Evolutionary conservation across 92 coral and sea anemone genomes (phyloP).

Genomic region (Epizoanthus ramosus): DNA sequence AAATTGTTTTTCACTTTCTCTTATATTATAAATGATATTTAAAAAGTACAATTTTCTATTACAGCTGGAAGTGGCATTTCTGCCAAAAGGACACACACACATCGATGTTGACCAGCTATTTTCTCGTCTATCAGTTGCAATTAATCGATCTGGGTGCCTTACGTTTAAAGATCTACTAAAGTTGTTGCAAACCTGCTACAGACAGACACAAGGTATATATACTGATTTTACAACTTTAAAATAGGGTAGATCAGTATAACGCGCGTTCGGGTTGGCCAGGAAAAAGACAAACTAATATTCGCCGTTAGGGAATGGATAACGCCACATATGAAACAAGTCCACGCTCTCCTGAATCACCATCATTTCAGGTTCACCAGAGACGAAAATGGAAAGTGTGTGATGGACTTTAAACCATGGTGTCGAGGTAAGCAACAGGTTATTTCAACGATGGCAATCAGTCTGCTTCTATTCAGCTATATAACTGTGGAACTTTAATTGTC

Average conservation of each 20-base stretch:
- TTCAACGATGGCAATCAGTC: too few species aligned
- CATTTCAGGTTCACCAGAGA: constrained; percentile 43
- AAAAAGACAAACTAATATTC: constrained; percentile 34
- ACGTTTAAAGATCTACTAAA: constrained; percentile 57
- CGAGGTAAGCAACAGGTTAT: background rate
- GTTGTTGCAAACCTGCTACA: constrained; percentile 57
- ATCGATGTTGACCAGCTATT: constrained; percentile 76
- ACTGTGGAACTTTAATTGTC: too few species aligned
- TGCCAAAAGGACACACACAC: constrained; percentile 77
- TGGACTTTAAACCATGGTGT: constrained; percentile 24
- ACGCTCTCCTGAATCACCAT: constrained; percentile 47
- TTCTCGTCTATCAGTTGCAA: constrained; percentile 67
- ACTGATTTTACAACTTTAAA: too few species aligned
- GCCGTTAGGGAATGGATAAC: constrained; percentile 63
- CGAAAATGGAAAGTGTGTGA: constrained; percentile 41
- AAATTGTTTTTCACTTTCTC: too few species aligned
- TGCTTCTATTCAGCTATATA: too few species aligned
- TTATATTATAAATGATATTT: too few species aligned
- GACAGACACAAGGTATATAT: constrained; percentile 32
- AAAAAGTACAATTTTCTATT: background rate
- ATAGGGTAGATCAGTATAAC: too few species aligned
- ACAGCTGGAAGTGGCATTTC: constrained; percentile 68
- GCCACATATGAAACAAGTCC: constrained; percentile 44
- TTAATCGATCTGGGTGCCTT: constrained; percentile 47
- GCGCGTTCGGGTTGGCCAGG: too few species aligned